These are phyloP conservation scores for Chiridota heheva DNA, from an alignment of 35 echinoderm and acorn worm genomes.

Conservation along the genomic window DNA sequence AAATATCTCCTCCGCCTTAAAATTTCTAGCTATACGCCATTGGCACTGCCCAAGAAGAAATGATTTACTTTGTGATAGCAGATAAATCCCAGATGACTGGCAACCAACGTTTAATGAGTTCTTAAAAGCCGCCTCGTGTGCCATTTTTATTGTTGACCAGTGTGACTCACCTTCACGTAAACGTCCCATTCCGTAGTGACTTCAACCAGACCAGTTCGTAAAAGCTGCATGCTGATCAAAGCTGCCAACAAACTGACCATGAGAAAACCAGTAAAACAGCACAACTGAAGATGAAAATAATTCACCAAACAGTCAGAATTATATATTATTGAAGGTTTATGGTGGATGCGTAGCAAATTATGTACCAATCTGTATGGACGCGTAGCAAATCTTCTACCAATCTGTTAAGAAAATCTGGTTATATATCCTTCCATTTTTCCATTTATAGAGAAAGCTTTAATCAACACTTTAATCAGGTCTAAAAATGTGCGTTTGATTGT, in stretches of 20 bases:
- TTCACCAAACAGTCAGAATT: neutral
- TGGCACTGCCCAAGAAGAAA: too few species aligned
- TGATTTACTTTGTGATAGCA: too few species aligned
- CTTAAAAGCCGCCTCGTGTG: too few species aligned
- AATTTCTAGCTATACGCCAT: too few species aligned
- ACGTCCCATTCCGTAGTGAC: slow-evolving; percentile 15
- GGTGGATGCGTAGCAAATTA: neutral
- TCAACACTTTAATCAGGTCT: slow-evolving; percentile 1
- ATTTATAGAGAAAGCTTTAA: neutral
- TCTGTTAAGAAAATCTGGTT: neutral
- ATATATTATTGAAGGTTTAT: neutral
- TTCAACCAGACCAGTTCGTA: slow-evolving; percentile 20
- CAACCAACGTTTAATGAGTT: too few species aligned
- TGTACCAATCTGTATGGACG: neutral
- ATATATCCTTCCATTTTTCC: neutral
- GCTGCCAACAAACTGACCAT: slow-evolving; percentile 34
- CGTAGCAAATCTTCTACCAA: neutral
- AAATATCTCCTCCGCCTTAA: too few species aligned
- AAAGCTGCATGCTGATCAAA: slow-evolving; percentile 26
- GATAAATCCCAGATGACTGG: too few species aligned
- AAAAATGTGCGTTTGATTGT: too few species aligned
- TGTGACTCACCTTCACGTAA: slow-evolving; percentile 20
- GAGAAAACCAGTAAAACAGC: slow-evolving; percentile 47
- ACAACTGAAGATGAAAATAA: slow-evolving; percentile 22
- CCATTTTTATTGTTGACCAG: too few species aligned